A percentile compares a stretch with the other conserved stretches of the same genome.
Conservation (phyloP, 2,888 invertebrate species). For the Trileptium ribeirensis region DNA sequence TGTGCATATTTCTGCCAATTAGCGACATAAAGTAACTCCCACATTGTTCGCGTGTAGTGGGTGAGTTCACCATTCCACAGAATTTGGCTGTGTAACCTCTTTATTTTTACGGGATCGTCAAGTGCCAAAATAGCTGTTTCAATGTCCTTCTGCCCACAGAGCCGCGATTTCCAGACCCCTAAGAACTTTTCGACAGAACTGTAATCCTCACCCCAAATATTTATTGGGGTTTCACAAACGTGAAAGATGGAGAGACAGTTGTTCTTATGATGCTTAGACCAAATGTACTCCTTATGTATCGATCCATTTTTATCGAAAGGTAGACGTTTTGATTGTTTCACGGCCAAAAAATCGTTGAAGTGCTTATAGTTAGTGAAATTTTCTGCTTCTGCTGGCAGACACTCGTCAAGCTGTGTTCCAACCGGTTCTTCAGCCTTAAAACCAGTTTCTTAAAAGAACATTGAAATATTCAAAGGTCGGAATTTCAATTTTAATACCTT, state of each 20-base stretch:
- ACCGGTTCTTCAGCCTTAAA: background rate
- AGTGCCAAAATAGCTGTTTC: background rate
- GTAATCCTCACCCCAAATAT: background rate
- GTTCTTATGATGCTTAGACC: background rate
- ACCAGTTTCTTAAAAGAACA: too few species aligned
- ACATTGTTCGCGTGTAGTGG: background rate
- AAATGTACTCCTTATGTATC: background rate
- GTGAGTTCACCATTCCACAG: background rate
- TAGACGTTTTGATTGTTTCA: too few species aligned
- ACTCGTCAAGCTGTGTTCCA: background rate
- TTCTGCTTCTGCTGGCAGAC: background rate
- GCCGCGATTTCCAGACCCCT: background rate
- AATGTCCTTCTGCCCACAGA: background rate
- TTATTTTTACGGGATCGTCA: background rate
- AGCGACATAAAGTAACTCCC: background rate
- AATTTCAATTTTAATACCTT: too few species aligned
- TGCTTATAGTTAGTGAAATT: background rate
- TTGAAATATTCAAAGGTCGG: too few species aligned
- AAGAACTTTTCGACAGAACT: background rate
- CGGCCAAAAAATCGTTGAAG: background rate
- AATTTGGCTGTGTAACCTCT: background rate
- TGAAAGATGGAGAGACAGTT: background rate
- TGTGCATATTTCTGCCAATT: background rate
- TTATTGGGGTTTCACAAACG: background rate
- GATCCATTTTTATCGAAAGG: background rate